phyloP scores from a whole-genome alignment of 2,888 invertebrate species.

The Monochamus alternatus region DNA sequence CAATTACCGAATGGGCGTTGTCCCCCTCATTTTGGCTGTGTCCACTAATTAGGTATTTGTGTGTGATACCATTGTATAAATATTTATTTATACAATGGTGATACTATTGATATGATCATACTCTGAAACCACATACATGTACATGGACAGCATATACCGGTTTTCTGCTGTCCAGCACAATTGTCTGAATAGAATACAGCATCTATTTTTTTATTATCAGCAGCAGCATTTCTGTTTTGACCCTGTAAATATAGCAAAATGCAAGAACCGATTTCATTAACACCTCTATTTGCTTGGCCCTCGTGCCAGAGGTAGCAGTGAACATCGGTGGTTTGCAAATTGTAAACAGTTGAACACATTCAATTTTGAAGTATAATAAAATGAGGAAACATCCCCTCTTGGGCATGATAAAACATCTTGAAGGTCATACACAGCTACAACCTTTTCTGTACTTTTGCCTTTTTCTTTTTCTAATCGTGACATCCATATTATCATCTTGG shows the following conservation, averaged over 20 bases:
- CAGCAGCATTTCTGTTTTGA: too few relatives aligned
- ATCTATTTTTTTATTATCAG: too few relatives aligned
- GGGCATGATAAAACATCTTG: neutral
- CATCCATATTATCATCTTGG: too few relatives aligned
- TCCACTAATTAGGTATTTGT: conserved; percentile 42
- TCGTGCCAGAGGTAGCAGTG: conserved; percentile 64
- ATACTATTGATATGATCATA: conserved; percentile 30
- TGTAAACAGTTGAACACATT: conserved; percentile 29
- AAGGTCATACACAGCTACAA: too few relatives aligned
- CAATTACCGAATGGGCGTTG: conserved; percentile 30
- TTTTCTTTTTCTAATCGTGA: too few relatives aligned
- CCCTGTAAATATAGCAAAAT: too few relatives aligned
- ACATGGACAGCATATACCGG: conserved; percentile 49
- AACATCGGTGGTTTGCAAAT: conserved; percentile 19
- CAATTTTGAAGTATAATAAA: conserved; percentile 45
- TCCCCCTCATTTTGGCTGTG: conserved; percentile 45
- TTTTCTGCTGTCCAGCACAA: conserved; percentile 55
- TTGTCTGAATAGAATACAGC: conserved; percentile 58
- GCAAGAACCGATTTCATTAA: conserved; percentile 60
- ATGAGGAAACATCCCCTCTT: conserved; percentile 32
- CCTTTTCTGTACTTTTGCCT: too few relatives aligned
- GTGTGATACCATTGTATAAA: too few relatives aligned
- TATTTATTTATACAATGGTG: too few relatives aligned
- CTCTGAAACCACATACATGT: conserved; percentile 42
- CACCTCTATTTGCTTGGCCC: conserved; percentile 60